Percentiles rank a stretch among this genome's conserved stretches.
phyloP scores from a whole-genome alignment of 2,797 vertebrate genomes.

The Vultur gryphus region DNA sequence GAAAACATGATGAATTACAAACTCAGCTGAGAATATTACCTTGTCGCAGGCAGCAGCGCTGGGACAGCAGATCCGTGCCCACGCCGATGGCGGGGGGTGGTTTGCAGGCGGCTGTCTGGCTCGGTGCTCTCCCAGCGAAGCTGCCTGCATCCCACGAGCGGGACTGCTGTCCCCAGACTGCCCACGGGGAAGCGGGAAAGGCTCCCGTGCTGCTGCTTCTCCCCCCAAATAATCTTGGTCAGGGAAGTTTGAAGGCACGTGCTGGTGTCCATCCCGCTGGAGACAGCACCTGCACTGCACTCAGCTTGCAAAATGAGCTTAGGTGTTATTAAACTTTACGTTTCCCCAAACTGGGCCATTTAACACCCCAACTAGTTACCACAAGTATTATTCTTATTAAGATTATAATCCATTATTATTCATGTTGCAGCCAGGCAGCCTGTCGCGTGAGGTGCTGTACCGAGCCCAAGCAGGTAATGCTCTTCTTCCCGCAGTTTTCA shows the following conservation, averaged over 20 bases:
- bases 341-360: neutral
- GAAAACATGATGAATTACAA: neutral
- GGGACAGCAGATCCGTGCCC: neutral
- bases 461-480: neutral
- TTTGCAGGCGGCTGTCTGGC: neutral
- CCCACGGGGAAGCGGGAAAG: neutral
- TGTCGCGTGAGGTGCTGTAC: rapidly evolving
- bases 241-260: neutral
- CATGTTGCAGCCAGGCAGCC: neutral
- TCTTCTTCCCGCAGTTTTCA: neutral
- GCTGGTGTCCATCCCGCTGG: neutral
- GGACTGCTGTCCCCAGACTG: too few relatives aligned
- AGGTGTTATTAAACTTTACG: neutral
- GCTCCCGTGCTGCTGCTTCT: too few relatives aligned
- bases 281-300: neutral
- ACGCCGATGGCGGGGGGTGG: neutral
- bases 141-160: neutral
- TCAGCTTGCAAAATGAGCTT: neutral
- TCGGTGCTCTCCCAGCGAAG: neutral
- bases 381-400: neutral
- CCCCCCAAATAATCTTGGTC: neutral
- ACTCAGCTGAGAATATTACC: neutral
- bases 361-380: neutral
- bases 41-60: neutral
- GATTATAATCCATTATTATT: neutral